Evolutionary conservation across 2,797 vertebrate species (phyloP).

Genomic region (Sebastes variabilis): DNA sequence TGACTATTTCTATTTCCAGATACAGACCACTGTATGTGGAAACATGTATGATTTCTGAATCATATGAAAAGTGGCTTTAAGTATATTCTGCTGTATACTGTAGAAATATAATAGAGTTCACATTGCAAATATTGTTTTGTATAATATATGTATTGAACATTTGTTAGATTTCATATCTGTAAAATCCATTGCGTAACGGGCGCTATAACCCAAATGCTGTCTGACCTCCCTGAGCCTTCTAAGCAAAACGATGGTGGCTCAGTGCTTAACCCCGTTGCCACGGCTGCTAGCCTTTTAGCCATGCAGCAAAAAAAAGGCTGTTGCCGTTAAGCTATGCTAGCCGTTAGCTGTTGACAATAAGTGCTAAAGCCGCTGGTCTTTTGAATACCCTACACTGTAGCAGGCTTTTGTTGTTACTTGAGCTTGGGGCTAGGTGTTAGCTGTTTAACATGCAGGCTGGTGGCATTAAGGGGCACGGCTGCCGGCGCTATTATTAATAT

Average conservation of each 20-base stretch:
- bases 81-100: neutral
- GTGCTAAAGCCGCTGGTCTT: slow-evolving; percentile 48
- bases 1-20: neutral
- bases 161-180: neutral
- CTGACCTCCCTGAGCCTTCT: slow-evolving; percentile 23
- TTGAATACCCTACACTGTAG: slow-evolving; percentile 45
- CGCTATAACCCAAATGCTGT: slow-evolving; percentile 18
- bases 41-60: neutral
- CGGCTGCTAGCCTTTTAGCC: slow-evolving; percentile 55
- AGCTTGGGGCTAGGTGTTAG: slow-evolving; percentile 57
- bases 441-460: slow-evolving; percentile 70
- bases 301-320: slow-evolving; percentile 44
- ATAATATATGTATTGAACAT: neutral
- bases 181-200: slow-evolving; percentile 10
- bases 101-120: neutral
- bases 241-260: slow-evolving; percentile 12
- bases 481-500: slow-evolving; percentile 71
- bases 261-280: slow-evolving; percentile 41
- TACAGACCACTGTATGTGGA: neutral
- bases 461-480: slow-evolving; percentile 64
- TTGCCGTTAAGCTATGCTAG: slow-evolving; percentile 39
- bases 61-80: neutral
- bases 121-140: neutral
- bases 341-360: slow-evolving; percentile 52
- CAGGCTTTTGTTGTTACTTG: slow-evolving; percentile 41